These are phyloP conservation scores for Sarcophaga variegata DNA, from an alignment of 2,888 invertebrate species.

Conservation along the genomic window DNA sequence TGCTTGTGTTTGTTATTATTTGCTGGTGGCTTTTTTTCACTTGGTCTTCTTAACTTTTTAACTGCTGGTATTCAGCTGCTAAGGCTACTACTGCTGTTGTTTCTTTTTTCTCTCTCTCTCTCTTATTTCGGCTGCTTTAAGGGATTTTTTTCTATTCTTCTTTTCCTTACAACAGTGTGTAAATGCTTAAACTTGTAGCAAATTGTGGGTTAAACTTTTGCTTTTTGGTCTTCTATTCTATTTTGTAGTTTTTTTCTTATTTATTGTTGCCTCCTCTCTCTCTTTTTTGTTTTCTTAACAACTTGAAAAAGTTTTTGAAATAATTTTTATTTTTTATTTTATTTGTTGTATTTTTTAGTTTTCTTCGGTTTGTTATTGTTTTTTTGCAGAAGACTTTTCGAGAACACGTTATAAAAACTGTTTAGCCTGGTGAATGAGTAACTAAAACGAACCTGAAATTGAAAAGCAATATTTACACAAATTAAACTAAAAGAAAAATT, in stretches of 20 bases:
- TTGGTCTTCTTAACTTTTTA: background rate
- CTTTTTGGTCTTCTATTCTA: background rate
- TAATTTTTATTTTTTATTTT: background rate
- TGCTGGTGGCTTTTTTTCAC: background rate
- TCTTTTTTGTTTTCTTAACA: constrained; percentile 23
- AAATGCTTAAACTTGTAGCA: constrained; percentile 61
- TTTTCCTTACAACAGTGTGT: background rate
- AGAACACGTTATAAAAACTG: constrained; percentile 38
- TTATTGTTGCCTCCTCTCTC: background rate
- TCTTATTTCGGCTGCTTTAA: constrained; percentile 1
- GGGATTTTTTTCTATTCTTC: constrained; percentile 6
- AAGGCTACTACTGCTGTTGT: too few species aligned
- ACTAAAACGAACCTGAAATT: constrained; percentile 37
- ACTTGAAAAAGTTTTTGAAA: constrained; percentile 41
- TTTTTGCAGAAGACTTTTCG: constrained; percentile 28
- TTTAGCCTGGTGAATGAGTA: constrained; percentile 2
- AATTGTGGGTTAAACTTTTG: constrained; percentile 59
- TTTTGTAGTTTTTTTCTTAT: background rate
- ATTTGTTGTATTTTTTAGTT: background rate
- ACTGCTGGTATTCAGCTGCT: background rate
- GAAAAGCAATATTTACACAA: constrained; percentile 18
- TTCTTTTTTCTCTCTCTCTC: background rate
- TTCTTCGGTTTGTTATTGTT: constrained; percentile 16
- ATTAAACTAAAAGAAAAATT: constrained; percentile 11
- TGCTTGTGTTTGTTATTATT: background rate